These are phyloP conservation scores for Microcebus griseorufus DNA, from an alignment of 2,113 vertebrate genomes.

Conservation along the genomic window DNA sequence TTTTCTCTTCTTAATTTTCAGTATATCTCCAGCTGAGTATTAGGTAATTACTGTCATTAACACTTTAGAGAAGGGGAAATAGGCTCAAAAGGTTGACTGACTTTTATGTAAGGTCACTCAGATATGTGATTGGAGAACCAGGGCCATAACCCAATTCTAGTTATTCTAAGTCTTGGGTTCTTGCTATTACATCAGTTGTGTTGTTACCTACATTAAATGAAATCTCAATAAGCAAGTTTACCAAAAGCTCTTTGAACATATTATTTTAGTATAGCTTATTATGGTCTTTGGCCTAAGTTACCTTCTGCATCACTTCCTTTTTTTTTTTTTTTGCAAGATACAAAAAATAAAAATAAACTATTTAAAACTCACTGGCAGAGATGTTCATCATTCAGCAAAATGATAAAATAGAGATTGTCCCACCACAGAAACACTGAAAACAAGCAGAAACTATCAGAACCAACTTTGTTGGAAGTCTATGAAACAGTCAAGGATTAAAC, in stretches of 20 bases:
- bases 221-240: background rate
- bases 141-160: background rate
- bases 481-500: background rate
- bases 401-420: background rate
- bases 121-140: background rate
- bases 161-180: background rate
- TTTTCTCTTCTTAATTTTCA: background rate
- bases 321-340: background rate
- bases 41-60: background rate
- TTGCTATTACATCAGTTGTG: background rate
- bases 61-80: background rate
- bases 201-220: background rate
- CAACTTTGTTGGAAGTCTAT: background rate
- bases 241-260: background rate
- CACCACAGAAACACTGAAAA: background rate
- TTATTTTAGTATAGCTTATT: background rate
- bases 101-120: background rate
- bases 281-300: background rate
- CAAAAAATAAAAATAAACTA: background rate
- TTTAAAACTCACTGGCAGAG: background rate
- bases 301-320: background rate
- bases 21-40: background rate
- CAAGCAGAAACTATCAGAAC: background rate
- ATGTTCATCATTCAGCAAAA: background rate
- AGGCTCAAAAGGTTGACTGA: background rate